phyloP scores from a whole-genome alignment of 2,797 vertebrate genomes.

The Furcifer pardalis region DNA sequence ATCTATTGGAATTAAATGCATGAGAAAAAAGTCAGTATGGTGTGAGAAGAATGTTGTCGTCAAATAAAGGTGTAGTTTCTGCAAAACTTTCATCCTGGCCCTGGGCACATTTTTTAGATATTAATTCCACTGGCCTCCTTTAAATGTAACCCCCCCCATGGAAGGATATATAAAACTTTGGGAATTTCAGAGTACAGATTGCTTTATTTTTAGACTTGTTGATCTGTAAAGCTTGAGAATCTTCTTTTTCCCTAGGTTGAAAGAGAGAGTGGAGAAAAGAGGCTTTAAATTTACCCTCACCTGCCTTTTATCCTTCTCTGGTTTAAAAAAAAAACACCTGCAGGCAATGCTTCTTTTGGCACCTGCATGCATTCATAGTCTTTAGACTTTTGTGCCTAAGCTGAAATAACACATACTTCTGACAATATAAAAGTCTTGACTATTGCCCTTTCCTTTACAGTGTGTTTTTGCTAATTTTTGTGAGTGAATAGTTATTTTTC shows the following conservation, averaged over 20 bases:
- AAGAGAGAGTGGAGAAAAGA: not conserved
- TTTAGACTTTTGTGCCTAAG: not conserved
- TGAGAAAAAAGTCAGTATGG: too few relatives aligned
- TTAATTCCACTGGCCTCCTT: not conserved
- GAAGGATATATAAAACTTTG: not conserved
- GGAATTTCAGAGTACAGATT: not conserved
- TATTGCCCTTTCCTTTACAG: not conserved
- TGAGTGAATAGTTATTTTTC: not conserved
- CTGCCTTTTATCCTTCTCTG: not conserved
- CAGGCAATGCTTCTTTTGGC: not conserved
- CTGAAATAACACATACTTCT: not conserved
- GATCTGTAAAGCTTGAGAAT: not conserved
- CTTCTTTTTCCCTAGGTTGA: not conserved
- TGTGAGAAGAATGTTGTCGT: not conserved
- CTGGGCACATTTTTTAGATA: not conserved
- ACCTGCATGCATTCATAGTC: not conserved
- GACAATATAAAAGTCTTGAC: not conserved
- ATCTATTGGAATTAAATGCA: not conserved
- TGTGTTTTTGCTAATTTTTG: not conserved
- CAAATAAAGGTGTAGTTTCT: not conserved
- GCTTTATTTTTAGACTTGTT: not conserved
- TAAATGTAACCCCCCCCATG: not conserved
- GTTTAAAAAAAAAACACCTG: not conserved
- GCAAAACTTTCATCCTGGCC: not conserved
- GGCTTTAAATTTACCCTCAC: not conserved